phyloP scores from a whole-genome alignment of 2,113 vertebrate genomes.

The Chrysemys picta region DNA sequence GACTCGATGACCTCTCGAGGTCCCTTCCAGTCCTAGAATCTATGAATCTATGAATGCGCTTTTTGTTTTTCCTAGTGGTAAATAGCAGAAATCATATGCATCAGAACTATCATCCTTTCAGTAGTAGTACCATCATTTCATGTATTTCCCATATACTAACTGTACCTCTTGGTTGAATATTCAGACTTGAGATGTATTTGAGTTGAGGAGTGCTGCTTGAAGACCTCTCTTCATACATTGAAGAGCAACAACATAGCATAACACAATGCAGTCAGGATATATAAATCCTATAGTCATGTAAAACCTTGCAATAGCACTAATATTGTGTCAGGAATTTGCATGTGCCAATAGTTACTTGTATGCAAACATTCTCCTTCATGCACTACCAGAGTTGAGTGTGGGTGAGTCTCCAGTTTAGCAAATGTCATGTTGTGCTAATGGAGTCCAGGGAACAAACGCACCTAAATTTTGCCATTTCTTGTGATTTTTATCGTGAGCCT shows the following conservation, averaged over 20 bases:
- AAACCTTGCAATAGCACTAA: neutral
- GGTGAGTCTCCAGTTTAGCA: neutral
- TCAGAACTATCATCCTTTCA: neutral
- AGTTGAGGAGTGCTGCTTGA: neutral
- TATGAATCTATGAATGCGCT: neutral
- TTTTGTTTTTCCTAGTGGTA: neutral
- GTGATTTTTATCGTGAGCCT: neutral
- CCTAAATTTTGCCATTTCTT: neutral
- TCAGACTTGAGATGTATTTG: neutral
- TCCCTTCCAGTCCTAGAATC: too few relatives aligned
- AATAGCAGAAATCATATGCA: neutral
- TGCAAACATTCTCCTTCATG: constrained; percentile 28
- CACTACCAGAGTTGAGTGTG: neutral
- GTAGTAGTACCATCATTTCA: neutral
- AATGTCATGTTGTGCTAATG: constrained; percentile 19
- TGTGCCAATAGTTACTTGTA: constrained; percentile 8
- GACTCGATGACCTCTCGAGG: too few relatives aligned
- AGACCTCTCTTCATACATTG: neutral
- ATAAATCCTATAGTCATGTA: neutral
- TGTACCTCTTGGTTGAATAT: neutral
- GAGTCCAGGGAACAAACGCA: neutral
- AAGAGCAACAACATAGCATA: neutral
- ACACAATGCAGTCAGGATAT: neutral
- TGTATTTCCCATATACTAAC: neutral
- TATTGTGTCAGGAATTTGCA: neutral